Conservation (phyloP, 2,113 vertebrate species). For the Notechis scutatus region DNA sequence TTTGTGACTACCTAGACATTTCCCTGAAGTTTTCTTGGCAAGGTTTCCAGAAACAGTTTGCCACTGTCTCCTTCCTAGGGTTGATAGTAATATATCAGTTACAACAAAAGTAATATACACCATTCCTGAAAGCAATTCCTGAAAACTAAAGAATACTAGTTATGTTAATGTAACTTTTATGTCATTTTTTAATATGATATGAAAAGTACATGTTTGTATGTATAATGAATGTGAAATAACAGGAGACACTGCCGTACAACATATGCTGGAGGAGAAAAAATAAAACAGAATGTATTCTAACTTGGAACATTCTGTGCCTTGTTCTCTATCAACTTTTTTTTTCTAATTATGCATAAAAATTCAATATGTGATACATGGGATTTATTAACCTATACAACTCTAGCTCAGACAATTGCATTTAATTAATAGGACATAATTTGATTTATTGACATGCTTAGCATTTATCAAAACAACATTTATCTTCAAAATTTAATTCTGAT, state of each 20-base stretch:
- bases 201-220: not conserved
- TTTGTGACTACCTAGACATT: not conserved
- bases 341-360: not conserved
- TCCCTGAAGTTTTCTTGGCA: not conserved
- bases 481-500: not conserved
- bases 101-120: not conserved
- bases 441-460: not conserved
- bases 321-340: not conserved
- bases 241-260: not conserved
- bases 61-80: not conserved
- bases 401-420: not conserved
- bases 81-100: not conserved
- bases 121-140: not conserved
- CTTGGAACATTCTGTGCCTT: not conserved
- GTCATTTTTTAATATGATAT: not conserved
- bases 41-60: not conserved
- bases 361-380: not conserved
- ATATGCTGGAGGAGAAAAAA: not conserved
- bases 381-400: not conserved
- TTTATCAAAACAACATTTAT: not conserved
- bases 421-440: not conserved
- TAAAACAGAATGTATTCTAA: not conserved
- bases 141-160: not conserved
- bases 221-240: not conserved
- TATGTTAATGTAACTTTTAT: not conserved